A percentile compares a stretch with the other conserved stretches of the same genome.
phyloP scores from a whole-genome alignment of 1,140 invertebrate genomes.

The Colletes latitarsis region DNA sequence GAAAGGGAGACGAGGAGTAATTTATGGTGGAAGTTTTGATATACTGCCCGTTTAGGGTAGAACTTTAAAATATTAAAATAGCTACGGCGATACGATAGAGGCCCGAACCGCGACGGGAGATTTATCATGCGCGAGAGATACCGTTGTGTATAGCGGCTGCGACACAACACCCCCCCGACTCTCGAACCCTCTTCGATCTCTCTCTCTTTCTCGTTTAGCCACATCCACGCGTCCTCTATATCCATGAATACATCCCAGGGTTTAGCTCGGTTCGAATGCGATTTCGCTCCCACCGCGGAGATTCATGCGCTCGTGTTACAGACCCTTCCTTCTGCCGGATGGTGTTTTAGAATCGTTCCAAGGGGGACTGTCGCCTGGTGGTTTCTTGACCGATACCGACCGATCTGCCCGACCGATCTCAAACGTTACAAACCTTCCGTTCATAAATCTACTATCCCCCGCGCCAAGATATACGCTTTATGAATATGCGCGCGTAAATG shows the following conservation, averaged over 20 bases:
- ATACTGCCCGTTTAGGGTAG: constrained; percentile 69
- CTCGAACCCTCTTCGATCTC: neutral
- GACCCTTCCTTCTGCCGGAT: neutral
- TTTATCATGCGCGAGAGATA: constrained; percentile 69
- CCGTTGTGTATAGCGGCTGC: constrained; percentile 46
- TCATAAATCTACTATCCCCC: constrained; percentile 28
- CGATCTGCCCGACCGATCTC: constrained; percentile 28
- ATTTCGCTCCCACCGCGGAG: constrained; percentile 39
- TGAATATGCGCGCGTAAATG: constrained; percentile 33
- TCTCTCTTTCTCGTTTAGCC: too few species aligned
- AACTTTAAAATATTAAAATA: constrained; percentile 76
- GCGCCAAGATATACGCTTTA: constrained; percentile 13
- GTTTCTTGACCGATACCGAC: constrained; percentile 40
- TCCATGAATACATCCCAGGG: constrained; percentile 66
- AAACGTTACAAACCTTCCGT: constrained; percentile 25
- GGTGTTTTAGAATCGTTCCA: constrained; percentile 3
- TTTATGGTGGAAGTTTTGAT: constrained; percentile 73
- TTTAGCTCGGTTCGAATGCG: constrained; percentile 51
- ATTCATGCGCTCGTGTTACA: constrained; percentile 22
- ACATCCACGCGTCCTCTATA: constrained; percentile 27
- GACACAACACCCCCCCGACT: constrained; percentile 43
- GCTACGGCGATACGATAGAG: constrained; percentile 67
- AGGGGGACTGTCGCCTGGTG: neutral
- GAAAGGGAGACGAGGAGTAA: constrained; percentile 52
- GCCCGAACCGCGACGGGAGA: constrained; percentile 70